Percentiles rank a stretch among this genome's conserved stretches.
These are phyloP conservation scores for Rhabdomys dilectus DNA, from an alignment of 2,113 vertebrate species.

Conservation along the genomic window DNA sequence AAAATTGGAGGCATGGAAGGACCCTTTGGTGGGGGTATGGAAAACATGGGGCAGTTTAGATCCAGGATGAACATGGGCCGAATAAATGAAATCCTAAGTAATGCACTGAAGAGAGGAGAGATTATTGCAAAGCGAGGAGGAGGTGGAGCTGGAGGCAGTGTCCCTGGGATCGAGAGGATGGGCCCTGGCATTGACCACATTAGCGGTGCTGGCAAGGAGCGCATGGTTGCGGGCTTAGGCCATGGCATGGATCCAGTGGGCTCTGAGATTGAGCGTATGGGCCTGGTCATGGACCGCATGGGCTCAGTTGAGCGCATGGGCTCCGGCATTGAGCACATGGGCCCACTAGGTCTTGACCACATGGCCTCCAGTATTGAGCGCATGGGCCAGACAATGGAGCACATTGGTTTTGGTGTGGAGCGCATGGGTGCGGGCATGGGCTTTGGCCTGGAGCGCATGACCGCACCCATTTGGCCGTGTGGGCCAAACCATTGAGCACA, in stretches of 20 bases:
- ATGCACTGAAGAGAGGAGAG: no score
- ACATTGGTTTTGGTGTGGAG: slow-evolving; percentile 93
- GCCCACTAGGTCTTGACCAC: slow-evolving; percentile 93
- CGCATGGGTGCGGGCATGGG: slow-evolving; percentile 94
- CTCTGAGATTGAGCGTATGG: slow-evolving; percentile 95
- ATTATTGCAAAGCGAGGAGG: no score
- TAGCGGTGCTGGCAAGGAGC: slow-evolving; percentile 90
- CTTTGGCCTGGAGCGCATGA: slow-evolving; percentile 94
- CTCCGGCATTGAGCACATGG: slow-evolving; percentile 92
- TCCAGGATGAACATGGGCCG: slow-evolving; percentile 95
- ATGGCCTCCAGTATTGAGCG: slow-evolving; percentile 93
- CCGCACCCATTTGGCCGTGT: slow-evolving; percentile 94
- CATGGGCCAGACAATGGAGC: slow-evolving; percentile 92
- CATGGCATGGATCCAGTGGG: slow-evolving; percentile 93
- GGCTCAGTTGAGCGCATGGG: slow-evolving; percentile 90
- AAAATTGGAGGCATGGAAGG: slow-evolving; percentile 99
- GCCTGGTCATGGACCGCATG: slow-evolving; percentile 95
- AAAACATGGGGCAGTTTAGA: slow-evolving; percentile 94
- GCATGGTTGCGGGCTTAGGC: slow-evolving; percentile 90
- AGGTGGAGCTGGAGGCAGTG: slow-evolving; percentile 87
- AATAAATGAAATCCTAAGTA: slow-evolving; percentile 87
- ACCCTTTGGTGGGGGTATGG: slow-evolving; percentile 92
- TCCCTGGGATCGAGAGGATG: slow-evolving; percentile 89
- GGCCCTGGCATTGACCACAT: slow-evolving; percentile 94
- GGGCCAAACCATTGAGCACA: slow-evolving; percentile 89